These are phyloP conservation scores for Orius insidiosus DNA, from an alignment of 1,140 invertebrate species.

Conservation along the genomic window DNA sequence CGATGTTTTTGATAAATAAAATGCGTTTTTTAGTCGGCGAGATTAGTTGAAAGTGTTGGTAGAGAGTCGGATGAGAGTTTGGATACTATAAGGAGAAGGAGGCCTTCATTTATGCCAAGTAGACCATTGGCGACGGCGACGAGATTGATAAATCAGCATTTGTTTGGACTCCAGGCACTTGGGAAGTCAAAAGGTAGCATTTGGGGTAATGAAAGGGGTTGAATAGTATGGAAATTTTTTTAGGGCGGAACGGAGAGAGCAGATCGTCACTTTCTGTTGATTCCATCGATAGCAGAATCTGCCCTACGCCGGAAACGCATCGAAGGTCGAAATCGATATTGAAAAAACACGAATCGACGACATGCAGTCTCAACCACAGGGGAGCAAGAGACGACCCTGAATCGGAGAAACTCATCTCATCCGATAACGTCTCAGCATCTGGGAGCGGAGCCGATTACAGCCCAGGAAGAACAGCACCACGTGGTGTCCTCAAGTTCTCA, in stretches of 20 bases:
- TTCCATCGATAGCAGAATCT: conserved; percentile 43
- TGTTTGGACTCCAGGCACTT: conserved; percentile 43
- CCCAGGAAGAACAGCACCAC: conserved; percentile 24
- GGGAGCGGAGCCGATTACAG: conserved; percentile 25
- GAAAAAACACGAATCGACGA: conserved; percentile 45
- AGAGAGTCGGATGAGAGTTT: conserved; percentile 34
- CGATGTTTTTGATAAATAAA: background rate
- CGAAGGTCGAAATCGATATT: conserved; percentile 57
- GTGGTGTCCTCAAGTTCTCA: conserved; percentile 23
- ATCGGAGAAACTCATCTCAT: conserved; percentile 53
- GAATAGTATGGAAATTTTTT: conserved; percentile 24
- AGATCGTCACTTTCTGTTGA: conserved; percentile 52
- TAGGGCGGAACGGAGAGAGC: conserved; percentile 39
- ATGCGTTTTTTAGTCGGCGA: conserved; percentile 6
- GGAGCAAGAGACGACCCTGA: conserved; percentile 39
- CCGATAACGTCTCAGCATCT: conserved; percentile 25
- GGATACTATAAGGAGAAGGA: conserved; percentile 28
- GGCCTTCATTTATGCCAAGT: conserved; percentile 38
- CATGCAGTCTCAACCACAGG: conserved; percentile 22
- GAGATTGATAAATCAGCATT: conserved; percentile 54
- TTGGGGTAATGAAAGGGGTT: too few relatives aligned
- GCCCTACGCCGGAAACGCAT: conserved; percentile 42
- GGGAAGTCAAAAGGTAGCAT: conserved; percentile 25
- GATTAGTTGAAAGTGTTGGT: conserved; percentile 9
- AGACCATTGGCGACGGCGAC: conserved; percentile 46